These are phyloP conservation scores for Ectemnius lituratus DNA, from an alignment of 2,888 invertebrate species.

Conservation along the genomic window DNA sequence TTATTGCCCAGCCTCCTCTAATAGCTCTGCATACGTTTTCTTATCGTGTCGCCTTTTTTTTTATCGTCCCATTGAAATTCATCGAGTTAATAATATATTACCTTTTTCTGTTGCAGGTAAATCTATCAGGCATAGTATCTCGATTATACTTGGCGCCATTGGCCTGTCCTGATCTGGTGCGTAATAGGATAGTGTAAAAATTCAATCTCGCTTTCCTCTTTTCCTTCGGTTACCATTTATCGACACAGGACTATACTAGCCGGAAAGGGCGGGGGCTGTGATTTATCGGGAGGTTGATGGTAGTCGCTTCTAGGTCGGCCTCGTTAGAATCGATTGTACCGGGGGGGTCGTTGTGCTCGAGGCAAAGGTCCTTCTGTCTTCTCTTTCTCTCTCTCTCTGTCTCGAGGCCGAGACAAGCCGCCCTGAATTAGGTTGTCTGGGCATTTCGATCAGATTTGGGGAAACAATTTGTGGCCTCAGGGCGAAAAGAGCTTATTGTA, in stretches of 20 bases:
- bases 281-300: constrained; percentile 55
- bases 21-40: no score
- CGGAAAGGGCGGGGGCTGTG: constrained; percentile 39
- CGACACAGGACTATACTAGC: constrained; percentile 52
- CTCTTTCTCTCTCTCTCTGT: no score
- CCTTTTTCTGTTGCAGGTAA: constrained; percentile 65
- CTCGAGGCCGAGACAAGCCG: no score
- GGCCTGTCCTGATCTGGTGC: constrained; percentile 5
- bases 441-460: constrained; percentile 45
- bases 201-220: no score
- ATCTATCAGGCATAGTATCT: constrained; percentile 16
- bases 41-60: no score
- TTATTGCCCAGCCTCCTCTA: no score
- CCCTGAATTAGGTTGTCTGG: constrained; percentile 51
- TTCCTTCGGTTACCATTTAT: constrained; percentile 35
- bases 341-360: constrained; percentile 26
- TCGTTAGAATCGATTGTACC: constrained; percentile 58
- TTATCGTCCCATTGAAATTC: constrained; percentile 1
- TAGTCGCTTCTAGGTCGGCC: constrained; percentile 52
- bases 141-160: not conserved
- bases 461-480: constrained; percentile 47
- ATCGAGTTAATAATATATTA: constrained; percentile 8
- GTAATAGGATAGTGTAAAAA: constrained; percentile 9
- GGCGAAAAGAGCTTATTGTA: constrained; percentile 5
- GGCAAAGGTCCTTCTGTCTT: not conserved